Evolutionary conservation across 2,888 invertebrate species (phyloP).

Genomic region (Drosophila robusta): DNA sequence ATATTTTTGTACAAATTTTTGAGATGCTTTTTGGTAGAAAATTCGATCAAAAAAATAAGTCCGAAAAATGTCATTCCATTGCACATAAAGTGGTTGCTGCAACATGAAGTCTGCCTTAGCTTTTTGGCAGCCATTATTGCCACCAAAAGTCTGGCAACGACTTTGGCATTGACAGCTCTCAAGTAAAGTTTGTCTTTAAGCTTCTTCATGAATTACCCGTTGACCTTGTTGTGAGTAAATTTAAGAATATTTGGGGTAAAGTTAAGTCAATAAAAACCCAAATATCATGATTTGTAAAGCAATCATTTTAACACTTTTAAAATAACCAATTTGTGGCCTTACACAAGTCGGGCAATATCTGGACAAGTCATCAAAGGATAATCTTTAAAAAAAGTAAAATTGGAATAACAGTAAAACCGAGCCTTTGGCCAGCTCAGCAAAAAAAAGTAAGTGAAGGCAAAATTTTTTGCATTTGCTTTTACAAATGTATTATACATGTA

Average conservation of each 20-base stretch:
- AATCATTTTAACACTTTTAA: background rate
- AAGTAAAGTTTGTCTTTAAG: background rate
- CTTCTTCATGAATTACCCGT: background rate
- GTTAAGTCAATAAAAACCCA: background rate
- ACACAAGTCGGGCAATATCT: constrained; percentile 3
- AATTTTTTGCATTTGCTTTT: background rate
- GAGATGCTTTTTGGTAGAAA: too few species aligned
- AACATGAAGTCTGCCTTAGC: background rate
- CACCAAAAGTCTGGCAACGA: background rate
- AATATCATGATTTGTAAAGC: background rate
- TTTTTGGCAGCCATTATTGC: background rate
- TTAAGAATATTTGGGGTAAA: constrained; percentile 1
- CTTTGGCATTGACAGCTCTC: background rate
- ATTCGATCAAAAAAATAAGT: too few species aligned
- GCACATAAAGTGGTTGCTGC: background rate
- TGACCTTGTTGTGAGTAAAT: constrained; percentile 1
- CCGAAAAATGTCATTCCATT: too few species aligned
- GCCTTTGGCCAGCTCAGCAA: background rate
- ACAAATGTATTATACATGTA: background rate
- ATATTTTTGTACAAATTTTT: too few species aligned
- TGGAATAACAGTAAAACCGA: background rate
- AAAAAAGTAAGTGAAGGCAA: constrained; percentile 8
- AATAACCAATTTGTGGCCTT: background rate
- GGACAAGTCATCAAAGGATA: constrained; percentile 18
- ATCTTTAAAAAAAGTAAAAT: background rate